Evolutionary conservation across 2,113 vertebrate genomes (phyloP).

Genomic region (Microtus oregoni): DNA sequence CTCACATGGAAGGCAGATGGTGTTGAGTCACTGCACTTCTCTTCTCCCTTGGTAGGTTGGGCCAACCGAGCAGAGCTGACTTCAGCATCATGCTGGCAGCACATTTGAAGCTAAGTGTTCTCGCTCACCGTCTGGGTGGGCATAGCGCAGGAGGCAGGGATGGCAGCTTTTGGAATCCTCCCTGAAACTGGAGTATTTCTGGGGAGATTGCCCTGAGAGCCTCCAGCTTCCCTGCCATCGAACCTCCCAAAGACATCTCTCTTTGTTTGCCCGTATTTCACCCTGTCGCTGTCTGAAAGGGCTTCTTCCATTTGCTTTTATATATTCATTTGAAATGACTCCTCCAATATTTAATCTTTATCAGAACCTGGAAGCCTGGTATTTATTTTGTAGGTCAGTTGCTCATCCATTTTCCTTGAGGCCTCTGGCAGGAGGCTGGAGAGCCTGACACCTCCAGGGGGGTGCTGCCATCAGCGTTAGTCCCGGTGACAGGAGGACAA

Average conservation of each 20-base stretch:
- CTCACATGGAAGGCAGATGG: constrained; percentile 65
- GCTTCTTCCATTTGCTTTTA: constrained; percentile 84
- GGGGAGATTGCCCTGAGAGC: neutral
- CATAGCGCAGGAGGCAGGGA: neutral
- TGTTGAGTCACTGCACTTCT: constrained; percentile 80
- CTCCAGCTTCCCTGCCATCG: constrained; percentile 37
- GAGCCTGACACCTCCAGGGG: neutral
- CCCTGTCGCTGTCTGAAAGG: constrained; percentile 75
- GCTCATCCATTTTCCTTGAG: constrained; percentile 85
- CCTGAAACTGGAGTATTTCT: constrained; percentile 1
- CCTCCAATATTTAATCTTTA: constrained; percentile 87
- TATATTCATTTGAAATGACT: constrained; percentile 85
- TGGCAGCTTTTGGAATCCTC: neutral
- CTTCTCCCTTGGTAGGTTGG: constrained; percentile 60
- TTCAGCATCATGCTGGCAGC: constrained; percentile 53
- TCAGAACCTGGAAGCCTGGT: constrained; percentile 84
- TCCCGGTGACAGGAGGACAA: constrained; percentile 86
- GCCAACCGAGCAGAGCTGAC: constrained; percentile 67
- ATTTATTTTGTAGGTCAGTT: constrained; percentile 86
- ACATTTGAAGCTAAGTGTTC: constrained; percentile 32
- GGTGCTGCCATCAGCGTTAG: constrained; percentile 82
- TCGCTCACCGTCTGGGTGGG: neutral
- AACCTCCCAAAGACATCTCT: constrained; percentile 31
- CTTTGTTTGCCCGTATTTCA: constrained; percentile 49
- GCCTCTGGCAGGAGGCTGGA: constrained; percentile 71